Evolutionary conservation across 2,888 invertebrate species (phyloP), one percentile per base, ranked within the genome.

Genomic region (Molorchus minor): DNA sequence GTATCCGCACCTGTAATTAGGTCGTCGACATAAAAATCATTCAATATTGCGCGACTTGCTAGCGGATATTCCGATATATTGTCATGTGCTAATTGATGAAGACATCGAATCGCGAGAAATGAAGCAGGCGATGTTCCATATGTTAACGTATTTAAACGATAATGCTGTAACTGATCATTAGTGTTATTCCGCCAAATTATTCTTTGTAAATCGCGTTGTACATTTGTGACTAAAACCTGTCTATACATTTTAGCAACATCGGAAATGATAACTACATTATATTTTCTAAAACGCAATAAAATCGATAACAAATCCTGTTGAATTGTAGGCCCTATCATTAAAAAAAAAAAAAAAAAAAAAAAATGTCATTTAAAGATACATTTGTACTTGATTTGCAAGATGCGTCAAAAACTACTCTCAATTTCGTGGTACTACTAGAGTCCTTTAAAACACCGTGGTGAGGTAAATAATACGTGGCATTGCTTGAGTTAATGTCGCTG

Each of bases 191-290:
- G 38, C 41, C 60, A 51, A 44, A 60, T n/a, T 10, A 56, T 56
- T 13, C 46, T 19, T 17, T 57, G 61, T n/a, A 41, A 61, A 16
- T 20, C n/a, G 7, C 41, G 29, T 15, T 61, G 51, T 10, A 45
- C 21, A 4, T 44, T 29, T 1, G 8, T 12, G 13, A 57, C 46
- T 20, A 57, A 53, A 12, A 74, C 63, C 38, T 72, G 70, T 0
- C 69, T 62, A 43, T 70, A 76, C 70, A 74, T 75, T 58, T 74
- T 71, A 4, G 40, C 65, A 13, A 76, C 61, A 52, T 75, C 74
- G 1, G 65, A 69, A 5, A 56, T 59, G 3, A 76, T 30, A 2
- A 68, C 68, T 15, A 67, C 57, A 3, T 30, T 17, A 44, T 69
- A 54, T 8, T 44, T 38, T 3, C 74, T 19, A 56, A 72, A 75